phyloP scores from a whole-genome alignment of 2,113 vertebrate genomes.

The Dryoscopus gambensis region DNA sequence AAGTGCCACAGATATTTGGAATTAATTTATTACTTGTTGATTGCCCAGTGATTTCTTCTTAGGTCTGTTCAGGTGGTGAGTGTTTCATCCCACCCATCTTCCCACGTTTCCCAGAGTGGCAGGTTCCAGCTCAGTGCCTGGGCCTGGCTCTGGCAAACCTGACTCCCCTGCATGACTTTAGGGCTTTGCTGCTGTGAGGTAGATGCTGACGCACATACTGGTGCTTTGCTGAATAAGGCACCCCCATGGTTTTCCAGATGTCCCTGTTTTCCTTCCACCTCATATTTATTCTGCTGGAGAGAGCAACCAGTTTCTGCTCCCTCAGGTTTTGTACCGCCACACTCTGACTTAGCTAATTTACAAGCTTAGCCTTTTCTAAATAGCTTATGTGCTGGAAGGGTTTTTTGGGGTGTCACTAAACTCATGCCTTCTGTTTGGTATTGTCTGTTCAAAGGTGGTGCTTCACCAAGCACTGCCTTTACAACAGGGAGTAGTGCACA shows the following conservation, averaged over 20 bases:
- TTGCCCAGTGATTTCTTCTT: neutral
- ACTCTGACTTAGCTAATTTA: neutral
- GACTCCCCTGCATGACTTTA: neutral
- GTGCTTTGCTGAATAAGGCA: neutral
- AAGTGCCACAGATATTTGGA: neutral
- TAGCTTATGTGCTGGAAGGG: neutral
- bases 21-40: neutral
- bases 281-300: neutral
- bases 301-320: neutral
- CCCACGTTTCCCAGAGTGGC: rapidly evolving
- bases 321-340: neutral
- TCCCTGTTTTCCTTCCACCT: neutral
- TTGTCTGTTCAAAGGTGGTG: neutral
- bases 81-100: neutral
- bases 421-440: neutral
- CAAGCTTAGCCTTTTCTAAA: neutral
- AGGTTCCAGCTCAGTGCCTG: neutral
- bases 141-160: neutral
- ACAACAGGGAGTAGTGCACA: neutral
- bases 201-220: neutral
- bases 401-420: neutral
- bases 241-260: neutral
- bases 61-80: neutral
- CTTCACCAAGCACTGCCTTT: neutral
- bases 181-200: neutral